Percentiles rank a stretch among this genome's conserved stretches.
phyloP scores from a whole-genome alignment of 2,888 invertebrate species.

The Criorhina ranunculi region DNA sequence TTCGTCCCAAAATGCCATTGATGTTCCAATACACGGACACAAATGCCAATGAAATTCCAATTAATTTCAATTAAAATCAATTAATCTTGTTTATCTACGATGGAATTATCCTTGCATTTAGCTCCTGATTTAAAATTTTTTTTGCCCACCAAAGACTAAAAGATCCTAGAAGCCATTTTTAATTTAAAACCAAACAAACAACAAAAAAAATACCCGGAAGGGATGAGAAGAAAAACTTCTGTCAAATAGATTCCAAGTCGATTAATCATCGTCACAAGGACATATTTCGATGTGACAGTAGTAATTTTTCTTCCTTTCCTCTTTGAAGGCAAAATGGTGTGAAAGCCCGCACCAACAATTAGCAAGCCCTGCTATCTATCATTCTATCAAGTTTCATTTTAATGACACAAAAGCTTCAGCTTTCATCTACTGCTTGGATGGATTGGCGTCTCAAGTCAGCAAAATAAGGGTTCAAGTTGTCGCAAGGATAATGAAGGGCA shows the following conservation, averaged over 20 bases:
- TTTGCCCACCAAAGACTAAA: neutral
- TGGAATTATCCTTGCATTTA: slow-evolving; percentile 52
- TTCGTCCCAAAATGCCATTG: slow-evolving; percentile 21
- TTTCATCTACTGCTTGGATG: slow-evolving; percentile 26
- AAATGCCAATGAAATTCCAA: slow-evolving; percentile 53
- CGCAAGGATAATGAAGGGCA: slow-evolving; percentile 46
- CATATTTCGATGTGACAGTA: slow-evolving; percentile 19
- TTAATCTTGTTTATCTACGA: slow-evolving; percentile 43
- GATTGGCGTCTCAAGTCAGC: slow-evolving; percentile 18
- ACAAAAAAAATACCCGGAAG: neutral
- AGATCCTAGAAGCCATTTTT: slow-evolving; percentile 4
- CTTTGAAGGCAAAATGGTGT: slow-evolving; percentile 3
- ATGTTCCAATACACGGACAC: slow-evolving; percentile 8
- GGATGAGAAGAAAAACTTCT: slow-evolving; percentile 28
- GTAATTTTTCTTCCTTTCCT: slow-evolving; percentile 38
- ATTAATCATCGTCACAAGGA: slow-evolving; percentile 65
- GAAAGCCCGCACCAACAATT: slow-evolving; percentile 38
- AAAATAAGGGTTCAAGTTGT: slow-evolving; percentile 37
- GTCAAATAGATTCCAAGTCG: slow-evolving; percentile 48
- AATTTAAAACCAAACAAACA: slow-evolving; percentile 5
- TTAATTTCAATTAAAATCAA: slow-evolving; percentile 74
- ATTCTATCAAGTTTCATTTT: slow-evolving; percentile 54
- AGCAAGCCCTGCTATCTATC: slow-evolving; percentile 46
- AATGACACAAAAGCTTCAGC: slow-evolving; percentile 42
- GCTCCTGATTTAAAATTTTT: slow-evolving; percentile 32